Conservation (phyloP, 2,113 vertebrate genomes). For the Cottus gobio region DNA sequence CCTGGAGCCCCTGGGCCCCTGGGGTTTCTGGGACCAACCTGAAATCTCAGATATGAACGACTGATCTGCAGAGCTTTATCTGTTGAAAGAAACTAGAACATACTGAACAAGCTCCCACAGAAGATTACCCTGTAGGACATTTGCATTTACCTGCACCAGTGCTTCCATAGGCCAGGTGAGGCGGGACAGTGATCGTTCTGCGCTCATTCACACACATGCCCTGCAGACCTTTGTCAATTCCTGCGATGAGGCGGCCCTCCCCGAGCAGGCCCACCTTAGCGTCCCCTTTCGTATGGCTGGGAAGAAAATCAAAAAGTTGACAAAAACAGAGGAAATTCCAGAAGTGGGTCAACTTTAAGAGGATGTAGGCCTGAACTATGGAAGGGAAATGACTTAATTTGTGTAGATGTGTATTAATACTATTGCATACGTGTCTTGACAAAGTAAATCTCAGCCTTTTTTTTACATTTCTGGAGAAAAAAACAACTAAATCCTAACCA, state of each 20-base stretch:
- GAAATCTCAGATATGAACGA: not conserved
- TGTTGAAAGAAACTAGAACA: not conserved
- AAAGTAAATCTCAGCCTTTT: not conserved
- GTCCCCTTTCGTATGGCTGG: conserved; percentile 87
- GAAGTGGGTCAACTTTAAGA: not conserved
- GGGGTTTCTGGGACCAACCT: not conserved
- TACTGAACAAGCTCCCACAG: not conserved
- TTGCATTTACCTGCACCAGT: conserved; percentile 88
- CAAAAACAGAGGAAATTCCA: not conserved
- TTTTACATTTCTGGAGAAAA: not conserved
- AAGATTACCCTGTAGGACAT: not conserved
- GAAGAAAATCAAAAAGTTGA: not conserved
- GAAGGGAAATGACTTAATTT: not conserved
- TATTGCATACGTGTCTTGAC: not conserved
- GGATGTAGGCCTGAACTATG: not conserved
- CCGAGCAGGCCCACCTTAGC: conserved; percentile 90
- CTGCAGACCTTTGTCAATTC: conserved; percentile 92
- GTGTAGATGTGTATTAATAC: not conserved
- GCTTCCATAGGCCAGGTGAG: conserved; percentile 94
- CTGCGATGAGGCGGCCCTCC: conserved; percentile 91
- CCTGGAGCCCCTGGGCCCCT: not conserved
- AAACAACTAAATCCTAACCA: not conserved
- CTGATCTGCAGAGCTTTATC: not conserved
- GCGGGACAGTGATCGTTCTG: conserved; percentile 91
- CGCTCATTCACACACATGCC: conserved; percentile 98